Conservation (phyloP, 2,797 vertebrate genomes). For the Pipistrellus nathusii region DNA sequence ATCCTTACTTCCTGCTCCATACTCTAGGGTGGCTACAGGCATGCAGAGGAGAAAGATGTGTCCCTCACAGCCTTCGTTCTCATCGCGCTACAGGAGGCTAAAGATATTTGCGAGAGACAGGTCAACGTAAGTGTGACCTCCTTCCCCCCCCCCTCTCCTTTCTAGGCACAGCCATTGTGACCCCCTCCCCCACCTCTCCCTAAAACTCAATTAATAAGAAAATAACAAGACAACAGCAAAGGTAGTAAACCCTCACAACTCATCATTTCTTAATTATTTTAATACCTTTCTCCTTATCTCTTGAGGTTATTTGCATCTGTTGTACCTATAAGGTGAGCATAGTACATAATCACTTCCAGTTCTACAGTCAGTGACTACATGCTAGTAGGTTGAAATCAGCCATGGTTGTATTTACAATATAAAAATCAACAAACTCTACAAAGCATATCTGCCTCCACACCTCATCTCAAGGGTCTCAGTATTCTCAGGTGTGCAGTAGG, state of each 20-base stretch:
- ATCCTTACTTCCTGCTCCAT: neutral
- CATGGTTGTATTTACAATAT: neutral
- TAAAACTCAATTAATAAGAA: neutral
- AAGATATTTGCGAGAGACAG: conserved; percentile 81
- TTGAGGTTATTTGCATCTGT: neutral
- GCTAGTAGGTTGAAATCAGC: neutral
- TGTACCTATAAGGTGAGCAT: neutral
- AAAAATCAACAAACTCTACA: neutral
- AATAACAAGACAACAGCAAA: neutral
- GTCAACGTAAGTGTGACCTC: conserved; percentile 88
- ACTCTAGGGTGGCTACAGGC: conserved; percentile 79
- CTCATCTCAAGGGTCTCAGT: neutral
- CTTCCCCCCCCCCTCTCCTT: accelerated
- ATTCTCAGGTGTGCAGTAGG: neutral
- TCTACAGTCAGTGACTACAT: neutral
- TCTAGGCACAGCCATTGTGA: too few relatives aligned
- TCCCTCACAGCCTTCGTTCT: conserved; percentile 93
- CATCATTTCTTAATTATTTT: neutral
- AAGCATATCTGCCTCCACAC: neutral
- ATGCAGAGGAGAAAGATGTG: conserved; percentile 83
- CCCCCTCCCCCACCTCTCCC: too few relatives aligned
- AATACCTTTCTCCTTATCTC: neutral
- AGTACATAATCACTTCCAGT: neutral
- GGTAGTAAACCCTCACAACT: neutral
- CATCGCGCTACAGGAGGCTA: conserved; percentile 90